Evolutionary conservation across 1,140 invertebrate genomes (phyloP).

Genomic region (Latrodectus geometricus): DNA sequence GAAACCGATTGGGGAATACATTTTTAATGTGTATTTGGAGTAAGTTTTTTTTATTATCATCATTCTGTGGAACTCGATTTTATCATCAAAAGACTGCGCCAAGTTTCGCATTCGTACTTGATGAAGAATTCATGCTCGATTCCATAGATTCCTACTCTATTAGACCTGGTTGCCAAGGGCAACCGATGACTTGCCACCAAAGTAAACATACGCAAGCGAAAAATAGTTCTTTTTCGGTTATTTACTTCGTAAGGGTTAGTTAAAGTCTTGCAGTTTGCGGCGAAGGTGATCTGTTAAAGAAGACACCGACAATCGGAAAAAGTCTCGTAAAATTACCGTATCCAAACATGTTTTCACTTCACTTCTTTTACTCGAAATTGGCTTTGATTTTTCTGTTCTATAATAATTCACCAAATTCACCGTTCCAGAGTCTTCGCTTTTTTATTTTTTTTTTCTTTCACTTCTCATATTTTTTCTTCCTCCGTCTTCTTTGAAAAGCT

Average conservation of each 20-base stretch:
- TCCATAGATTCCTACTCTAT: neutral
- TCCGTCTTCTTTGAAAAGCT: neutral
- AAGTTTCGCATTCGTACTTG: constrained; percentile 39
- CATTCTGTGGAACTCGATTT: neutral
- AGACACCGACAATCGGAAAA: constrained; percentile 7
- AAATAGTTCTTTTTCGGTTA: neutral
- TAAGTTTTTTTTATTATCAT: constrained; percentile 9
- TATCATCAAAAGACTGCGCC: constrained; percentile 17
- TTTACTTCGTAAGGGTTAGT: constrained; percentile 14
- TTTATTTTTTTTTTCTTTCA: neutral
- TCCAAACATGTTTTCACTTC: constrained; percentile 18
- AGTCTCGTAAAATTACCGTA: constrained; percentile 35
- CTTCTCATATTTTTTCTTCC: constrained; percentile 1
- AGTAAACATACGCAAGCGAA: constrained; percentile 11
- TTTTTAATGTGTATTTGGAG: constrained; percentile 41
- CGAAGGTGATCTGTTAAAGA: constrained; percentile 13
- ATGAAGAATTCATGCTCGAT: constrained; percentile 50
- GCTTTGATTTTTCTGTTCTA: constrained; percentile 38
- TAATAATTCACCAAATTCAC: constrained; percentile 23
- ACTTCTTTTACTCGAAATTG: neutral
- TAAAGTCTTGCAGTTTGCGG: constrained; percentile 23
- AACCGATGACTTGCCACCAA: constrained; percentile 19
- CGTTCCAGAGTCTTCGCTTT: neutral
- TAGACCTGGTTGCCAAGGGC: constrained; percentile 20
- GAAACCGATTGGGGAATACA: constrained; percentile 15